Evolutionary conservation across 1,140 invertebrate genomes (phyloP), one percentile per base, ranked within the genome.

Genomic region (Diorhabda sublineata): DNA sequence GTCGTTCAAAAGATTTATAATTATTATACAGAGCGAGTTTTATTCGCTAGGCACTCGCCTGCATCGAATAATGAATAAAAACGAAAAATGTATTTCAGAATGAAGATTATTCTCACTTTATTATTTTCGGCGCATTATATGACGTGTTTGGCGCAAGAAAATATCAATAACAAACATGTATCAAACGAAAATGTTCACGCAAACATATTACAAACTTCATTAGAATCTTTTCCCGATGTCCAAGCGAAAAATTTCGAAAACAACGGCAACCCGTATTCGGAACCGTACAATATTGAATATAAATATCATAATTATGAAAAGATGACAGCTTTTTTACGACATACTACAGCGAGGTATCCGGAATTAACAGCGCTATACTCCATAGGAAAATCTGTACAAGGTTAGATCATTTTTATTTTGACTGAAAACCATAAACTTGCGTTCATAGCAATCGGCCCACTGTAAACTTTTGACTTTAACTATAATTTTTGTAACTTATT

Each of bases 371-470:
- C 91, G 1, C 83, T 97, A 3, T 97, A 97, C 82, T 95, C 93
- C 26, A 95, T 97, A 72, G 96, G 95, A 68, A 96, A 95, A 83
- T 95, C 94, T 62, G 92, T 95, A 2, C 91, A 96, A 88, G 93
- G 92, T 92, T 84, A 77, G 76, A 58, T 61, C 26, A 26, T 26
- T 26, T 26, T 26, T 26, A 26, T 26, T 26, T 26, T 26, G 26
- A 26, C 26, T 26, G 26, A 26, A 26, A 26, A 26, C 26, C 26
- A 26, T 26, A 26, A 26, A 26, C 26, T 26, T 26, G 26, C 26
- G 26, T 26, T 26, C 26, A 2, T 26, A 26, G 26, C 1, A 26
- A 26, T 26, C 26, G 26, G 26, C 26, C 26, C 26, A 26, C 26
- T 26, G 26, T 26, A 26, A 26, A 26, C 26, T 26, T 26, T 26